Evolutionary conservation across 2,113 vertebrate species (phyloP).

Genomic region (Pontoporia blainvillei): DNA sequence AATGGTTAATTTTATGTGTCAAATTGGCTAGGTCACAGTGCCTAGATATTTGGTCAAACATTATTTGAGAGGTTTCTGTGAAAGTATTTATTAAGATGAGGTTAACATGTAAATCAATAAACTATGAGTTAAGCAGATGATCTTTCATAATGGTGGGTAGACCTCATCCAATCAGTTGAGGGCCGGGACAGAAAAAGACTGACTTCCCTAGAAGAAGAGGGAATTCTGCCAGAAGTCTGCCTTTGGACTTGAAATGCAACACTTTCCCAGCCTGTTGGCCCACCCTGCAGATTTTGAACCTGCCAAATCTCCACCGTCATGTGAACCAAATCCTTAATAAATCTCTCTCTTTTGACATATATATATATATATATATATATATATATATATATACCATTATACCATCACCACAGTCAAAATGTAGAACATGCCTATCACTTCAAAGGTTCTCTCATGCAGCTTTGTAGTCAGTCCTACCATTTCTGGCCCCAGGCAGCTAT

Average conservation of each 20-base stretch:
- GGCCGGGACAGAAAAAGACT: neutral
- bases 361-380: neutral
- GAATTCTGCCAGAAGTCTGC: neutral
- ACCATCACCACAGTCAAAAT: neutral
- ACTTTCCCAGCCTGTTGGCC: neutral
- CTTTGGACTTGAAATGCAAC: neutral
- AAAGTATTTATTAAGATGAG: neutral
- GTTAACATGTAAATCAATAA: neutral
- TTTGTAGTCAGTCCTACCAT: neutral
- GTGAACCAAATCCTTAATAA: neutral
- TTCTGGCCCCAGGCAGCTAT: neutral
- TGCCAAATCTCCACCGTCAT: neutral
- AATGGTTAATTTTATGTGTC: neutral
- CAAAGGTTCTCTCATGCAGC: neutral
- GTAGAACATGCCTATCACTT: neutral
- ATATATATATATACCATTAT: neutral
- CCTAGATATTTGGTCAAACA: neutral
- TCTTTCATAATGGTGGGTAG: neutral
- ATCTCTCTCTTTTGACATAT: neutral
- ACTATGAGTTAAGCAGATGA: neutral
- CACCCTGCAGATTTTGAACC: neutral
- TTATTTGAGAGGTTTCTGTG: neutral
- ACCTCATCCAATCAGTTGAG: neutral
- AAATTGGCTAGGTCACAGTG: neutral
- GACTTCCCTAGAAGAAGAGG: neutral